These are phyloP conservation scores for Microctenopoma stevenorrisi DNA, from an alignment of 2,797 vertebrate genomes.

Conservation along the genomic window DNA sequence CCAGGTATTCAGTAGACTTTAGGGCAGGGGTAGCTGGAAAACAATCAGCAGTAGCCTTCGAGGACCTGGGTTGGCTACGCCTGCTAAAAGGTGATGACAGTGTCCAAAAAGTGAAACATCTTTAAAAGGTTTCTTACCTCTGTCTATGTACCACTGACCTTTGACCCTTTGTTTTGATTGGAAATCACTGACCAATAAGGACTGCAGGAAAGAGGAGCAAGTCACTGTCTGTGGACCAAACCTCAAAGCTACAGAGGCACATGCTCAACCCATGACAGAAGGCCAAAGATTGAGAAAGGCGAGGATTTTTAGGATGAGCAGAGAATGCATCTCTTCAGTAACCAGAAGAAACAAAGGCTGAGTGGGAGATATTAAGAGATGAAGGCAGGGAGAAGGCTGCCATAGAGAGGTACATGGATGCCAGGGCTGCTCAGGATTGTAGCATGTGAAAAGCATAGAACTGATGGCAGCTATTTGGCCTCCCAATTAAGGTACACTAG, in stretches of 20 bases:
- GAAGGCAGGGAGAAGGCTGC: slow-evolving; percentile 25
- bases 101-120: too few species aligned
- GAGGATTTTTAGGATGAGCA: slow-evolving; percentile 33
- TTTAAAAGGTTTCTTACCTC: too few species aligned
- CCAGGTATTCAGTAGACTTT: too few species aligned
- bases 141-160: too few species aligned
- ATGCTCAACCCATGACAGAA: slow-evolving; percentile 9
- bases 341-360: slow-evolving; percentile 38
- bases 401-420: slow-evolving; percentile 34
- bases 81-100: too few species aligned
- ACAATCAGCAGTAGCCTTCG: too few species aligned
- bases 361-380: slow-evolving; percentile 31
- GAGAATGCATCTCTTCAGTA: slow-evolving; percentile 23
- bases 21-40: too few species aligned
- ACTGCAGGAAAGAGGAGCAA: neutral
- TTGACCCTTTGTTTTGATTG: too few species aligned
- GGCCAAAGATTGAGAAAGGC: slow-evolving; percentile 32
- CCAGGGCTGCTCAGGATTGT: slow-evolving; percentile 58
- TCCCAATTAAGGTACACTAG: slow-evolving; percentile 51
- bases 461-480: slow-evolving; percentile 57
- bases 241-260: slow-evolving; percentile 14
- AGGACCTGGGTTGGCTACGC: too few species aligned
- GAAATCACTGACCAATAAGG: neutral
- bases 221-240: slow-evolving; percentile 7
- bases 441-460: slow-evolving; percentile 45